phyloP scores from a whole-genome alignment of 2,888 invertebrate species.

The Unio pictorum region DNA sequence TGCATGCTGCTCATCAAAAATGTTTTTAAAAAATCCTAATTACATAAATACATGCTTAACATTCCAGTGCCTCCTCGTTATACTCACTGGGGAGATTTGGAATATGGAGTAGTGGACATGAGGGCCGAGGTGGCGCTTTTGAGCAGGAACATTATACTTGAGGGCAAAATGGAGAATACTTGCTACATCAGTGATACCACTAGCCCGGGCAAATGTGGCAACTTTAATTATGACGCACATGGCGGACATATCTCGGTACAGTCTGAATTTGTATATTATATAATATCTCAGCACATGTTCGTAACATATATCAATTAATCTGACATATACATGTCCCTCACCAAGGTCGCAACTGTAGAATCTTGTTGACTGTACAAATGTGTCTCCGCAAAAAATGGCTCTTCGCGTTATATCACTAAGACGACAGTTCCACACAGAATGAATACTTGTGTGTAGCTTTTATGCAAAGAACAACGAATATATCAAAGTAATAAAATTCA shows the following conservation, averaged over 20 bases:
- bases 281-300: too few species aligned
- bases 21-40: too few species aligned
- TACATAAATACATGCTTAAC: background rate
- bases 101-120: slow-evolving; percentile 27
- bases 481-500: too few species aligned
- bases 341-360: too few species aligned
- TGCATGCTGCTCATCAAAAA: too few species aligned
- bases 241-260: slow-evolving; percentile 55
- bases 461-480: too few species aligned
- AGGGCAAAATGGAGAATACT: slow-evolving; percentile 28
- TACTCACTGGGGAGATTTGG: slow-evolving; percentile 26
- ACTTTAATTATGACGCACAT: slow-evolving; percentile 41
- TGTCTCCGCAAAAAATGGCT: too few species aligned
- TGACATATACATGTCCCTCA: too few species aligned
- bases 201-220: slow-evolving; percentile 34
- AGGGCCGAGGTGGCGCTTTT: slow-evolving; percentile 41
- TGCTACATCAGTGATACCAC: slow-evolving; percentile 33
- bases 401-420: background rate
- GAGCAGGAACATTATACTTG: slow-evolving; percentile 35
- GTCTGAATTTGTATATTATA: background rate
- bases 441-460: too few species aligned
- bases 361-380: too few species aligned
- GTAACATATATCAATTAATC: too few species aligned
- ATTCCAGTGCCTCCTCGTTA: slow-evolving; percentile 18
- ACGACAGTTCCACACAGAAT: too few species aligned